These are phyloP conservation scores for Tipula helvola DNA, from an alignment of 2,888 invertebrate species.

Conservation along the genomic window DNA sequence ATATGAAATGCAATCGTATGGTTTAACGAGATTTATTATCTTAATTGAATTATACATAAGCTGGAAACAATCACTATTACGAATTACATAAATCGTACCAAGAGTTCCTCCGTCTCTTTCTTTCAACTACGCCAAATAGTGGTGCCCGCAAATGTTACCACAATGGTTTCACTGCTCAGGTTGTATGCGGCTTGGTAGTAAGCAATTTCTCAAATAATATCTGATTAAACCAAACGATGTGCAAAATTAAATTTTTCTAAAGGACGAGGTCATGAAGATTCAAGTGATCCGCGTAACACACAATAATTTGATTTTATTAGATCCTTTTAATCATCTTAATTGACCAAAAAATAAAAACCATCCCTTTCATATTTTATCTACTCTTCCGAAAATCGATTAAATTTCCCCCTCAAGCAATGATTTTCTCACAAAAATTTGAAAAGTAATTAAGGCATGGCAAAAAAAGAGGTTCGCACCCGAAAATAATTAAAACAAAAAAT, in stretches of 20 bases:
- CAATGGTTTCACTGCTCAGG: no score
- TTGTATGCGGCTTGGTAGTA: no score
- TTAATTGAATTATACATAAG: background rate
- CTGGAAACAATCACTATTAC: no score
- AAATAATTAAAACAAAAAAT: background rate
- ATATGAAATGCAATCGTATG: background rate
- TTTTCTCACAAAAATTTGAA: background rate
- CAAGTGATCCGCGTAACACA: background rate
- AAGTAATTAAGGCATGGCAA: background rate
- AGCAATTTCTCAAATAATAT: no score
- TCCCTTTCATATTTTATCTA: background rate
- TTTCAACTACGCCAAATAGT: no score
- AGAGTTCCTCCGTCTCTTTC: no score
- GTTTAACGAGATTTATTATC: background rate
- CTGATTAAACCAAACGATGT: no score
- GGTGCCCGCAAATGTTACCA: no score
- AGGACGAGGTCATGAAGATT: background rate
- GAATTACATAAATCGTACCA: no score
- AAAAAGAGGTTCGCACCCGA: background rate
- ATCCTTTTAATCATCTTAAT: background rate
- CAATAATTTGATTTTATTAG: background rate
- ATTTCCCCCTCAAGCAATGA: background rate
- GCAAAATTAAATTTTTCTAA: background rate
- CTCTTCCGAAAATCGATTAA: background rate
- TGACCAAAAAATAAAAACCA: background rate